These are phyloP conservation scores for Ciconia stormi DNA, from an alignment of 2,113 vertebrate genomes.

Conservation along the genomic window DNA sequence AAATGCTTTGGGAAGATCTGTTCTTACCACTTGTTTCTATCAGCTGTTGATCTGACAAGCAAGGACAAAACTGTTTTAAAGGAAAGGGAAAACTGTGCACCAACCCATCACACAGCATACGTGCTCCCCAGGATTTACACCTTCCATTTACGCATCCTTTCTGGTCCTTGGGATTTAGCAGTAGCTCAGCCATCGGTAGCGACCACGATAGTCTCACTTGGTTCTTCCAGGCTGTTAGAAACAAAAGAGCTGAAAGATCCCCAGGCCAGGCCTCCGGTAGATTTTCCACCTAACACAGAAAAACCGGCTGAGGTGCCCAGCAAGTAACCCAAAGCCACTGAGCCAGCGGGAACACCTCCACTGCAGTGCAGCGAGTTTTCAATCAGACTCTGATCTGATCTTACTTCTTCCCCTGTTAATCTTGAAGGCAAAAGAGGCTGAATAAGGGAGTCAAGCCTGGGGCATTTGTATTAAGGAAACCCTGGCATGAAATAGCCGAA, in stretches of 20 bases:
- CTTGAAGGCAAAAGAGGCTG: neutral
- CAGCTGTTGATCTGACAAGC: neutral
- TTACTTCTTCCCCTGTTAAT: neutral
- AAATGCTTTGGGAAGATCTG: conserved; percentile 62
- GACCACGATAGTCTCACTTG: neutral
- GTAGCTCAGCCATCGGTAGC: neutral
- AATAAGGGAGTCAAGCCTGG: neutral
- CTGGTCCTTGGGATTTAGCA: neutral
- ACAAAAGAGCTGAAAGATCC: neutral
- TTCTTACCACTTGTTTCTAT: conserved; percentile 16
- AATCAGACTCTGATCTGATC: neutral
- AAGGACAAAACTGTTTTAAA: neutral
- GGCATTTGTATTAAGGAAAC: neutral
- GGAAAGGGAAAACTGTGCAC: neutral
- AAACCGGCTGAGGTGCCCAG: neutral
- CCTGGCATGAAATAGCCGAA: neutral
- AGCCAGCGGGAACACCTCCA: neutral
- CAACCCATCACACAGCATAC: accelerated
- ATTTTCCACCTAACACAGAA: neutral
- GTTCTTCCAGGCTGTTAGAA: neutral
- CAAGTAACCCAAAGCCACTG: accelerated
- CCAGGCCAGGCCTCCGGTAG: neutral
- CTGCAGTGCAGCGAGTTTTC: neutral
- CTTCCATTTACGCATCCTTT: neutral
- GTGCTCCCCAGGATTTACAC: neutral